These are phyloP conservation scores for Lepeophtheirus salmonis DNA, from an alignment of 1,140 invertebrate genomes.

Conservation along the genomic window DNA sequence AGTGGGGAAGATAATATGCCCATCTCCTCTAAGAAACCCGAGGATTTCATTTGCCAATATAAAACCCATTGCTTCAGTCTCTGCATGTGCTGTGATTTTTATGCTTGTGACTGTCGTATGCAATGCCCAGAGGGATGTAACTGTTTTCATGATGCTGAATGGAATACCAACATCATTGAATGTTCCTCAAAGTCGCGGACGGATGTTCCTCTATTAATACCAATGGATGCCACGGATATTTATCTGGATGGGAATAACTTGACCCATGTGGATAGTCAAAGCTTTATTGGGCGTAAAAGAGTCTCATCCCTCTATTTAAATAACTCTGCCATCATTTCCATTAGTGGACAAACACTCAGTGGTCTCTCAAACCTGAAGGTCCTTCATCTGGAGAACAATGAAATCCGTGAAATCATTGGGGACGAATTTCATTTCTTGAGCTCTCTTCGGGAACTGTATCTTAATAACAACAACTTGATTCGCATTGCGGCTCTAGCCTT, in stretches of 20 bases:
- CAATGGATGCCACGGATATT: slow-evolving; percentile 71
- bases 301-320: slow-evolving; percentile 61
- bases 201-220: slow-evolving; percentile 54
- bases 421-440: slow-evolving; percentile 57
- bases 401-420: slow-evolving; percentile 51
- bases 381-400: slow-evolving; percentile 64
- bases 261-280: slow-evolving; percentile 44
- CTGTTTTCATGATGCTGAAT: slow-evolving; percentile 73
- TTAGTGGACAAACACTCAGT: slow-evolving; percentile 71
- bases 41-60: slow-evolving; percentile 75
- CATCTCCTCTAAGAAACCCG: slow-evolving; percentile 45
- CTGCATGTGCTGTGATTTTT: slow-evolving; percentile 82
- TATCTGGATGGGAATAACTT: slow-evolving; percentile 76
- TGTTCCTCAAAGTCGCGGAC: slow-evolving; percentile 53
- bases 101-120: slow-evolving; percentile 51
- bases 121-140: slow-evolving; percentile 35
- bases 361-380: slow-evolving; percentile 41
- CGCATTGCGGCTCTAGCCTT: slow-evolving; percentile 66
- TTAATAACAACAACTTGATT: slow-evolving; percentile 63
- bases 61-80: slow-evolving; percentile 69
- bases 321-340: slow-evolving; percentile 55
- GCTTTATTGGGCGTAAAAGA: slow-evolving; percentile 67
- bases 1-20: slow-evolving; percentile 22
- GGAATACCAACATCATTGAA: slow-evolving; percentile 73
- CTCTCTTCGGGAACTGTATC: slow-evolving; percentile 50